phyloP scores from a whole-genome alignment of 2,888 invertebrate genomes.

The Acheta domesticus region DNA sequence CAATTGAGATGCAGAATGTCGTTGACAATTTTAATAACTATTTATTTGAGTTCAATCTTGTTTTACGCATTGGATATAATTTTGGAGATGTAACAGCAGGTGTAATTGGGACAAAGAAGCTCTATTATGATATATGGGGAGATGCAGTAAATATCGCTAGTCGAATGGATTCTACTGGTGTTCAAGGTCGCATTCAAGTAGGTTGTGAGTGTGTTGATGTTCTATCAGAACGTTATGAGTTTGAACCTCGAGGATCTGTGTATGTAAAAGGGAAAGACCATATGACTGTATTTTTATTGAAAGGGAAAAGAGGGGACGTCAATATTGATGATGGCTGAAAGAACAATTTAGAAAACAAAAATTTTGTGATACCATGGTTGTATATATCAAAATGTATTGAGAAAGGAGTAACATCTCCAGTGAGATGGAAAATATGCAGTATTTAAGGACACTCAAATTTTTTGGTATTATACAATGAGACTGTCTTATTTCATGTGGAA shows the following conservation, averaged over 20 bases:
- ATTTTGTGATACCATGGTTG: no score
- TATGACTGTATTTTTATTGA: constrained; percentile 82
- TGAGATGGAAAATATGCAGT: no score
- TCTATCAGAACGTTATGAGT: constrained; percentile 72
- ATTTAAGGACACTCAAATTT: no score
- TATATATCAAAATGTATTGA: no score
- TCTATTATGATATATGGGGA: constrained; percentile 98
- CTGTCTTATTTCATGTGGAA: no score
- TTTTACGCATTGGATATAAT: constrained; percentile 84
- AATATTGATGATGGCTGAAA: constrained; percentile 31
- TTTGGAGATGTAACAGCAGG: constrained; percentile 95
- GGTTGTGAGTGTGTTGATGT: constrained; percentile 71
- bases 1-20: constrained; percentile 83
- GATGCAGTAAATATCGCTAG: constrained; percentile 97
- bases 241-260: constrained; percentile 89
- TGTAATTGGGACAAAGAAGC: constrained; percentile 90
- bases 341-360: background rate
- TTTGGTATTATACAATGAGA: no score
- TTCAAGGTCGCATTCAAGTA: constrained; percentile 78
- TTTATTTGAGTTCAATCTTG: constrained; percentile 83
- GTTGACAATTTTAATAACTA: constrained; percentile 86
- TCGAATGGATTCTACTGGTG: constrained; percentile 95
- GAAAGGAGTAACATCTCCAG: no score
- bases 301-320: constrained; percentile 28
- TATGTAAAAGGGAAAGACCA: constrained; percentile 96